Percentiles rank a stretch among this genome's conserved stretches.
These are phyloP conservation scores for Elephas maximus DNA, from an alignment of 2,113 vertebrate species.

Conservation along the genomic window DNA sequence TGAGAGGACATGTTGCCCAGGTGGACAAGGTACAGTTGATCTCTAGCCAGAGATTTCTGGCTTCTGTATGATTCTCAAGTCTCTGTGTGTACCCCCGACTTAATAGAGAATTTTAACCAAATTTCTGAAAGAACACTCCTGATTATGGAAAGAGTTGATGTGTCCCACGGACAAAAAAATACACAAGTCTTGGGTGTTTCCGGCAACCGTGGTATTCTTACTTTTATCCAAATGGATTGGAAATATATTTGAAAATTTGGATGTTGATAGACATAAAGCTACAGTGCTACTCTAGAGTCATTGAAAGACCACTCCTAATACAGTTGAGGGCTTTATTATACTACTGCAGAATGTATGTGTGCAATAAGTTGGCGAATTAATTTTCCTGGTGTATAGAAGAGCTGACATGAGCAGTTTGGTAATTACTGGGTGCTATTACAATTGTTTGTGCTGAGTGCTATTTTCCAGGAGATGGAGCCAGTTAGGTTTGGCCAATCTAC, in stretches of 20 bases:
- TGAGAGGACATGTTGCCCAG: background rate
- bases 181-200: background rate
- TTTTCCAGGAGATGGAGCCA: constrained; percentile 35
- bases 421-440: constrained; percentile 76
- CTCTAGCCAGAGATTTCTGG: background rate
- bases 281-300: constrained; percentile 35
- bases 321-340: constrained; percentile 59
- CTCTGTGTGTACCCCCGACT: constrained; percentile 47
- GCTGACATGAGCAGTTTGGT: constrained; percentile 42
- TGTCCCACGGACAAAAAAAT: constrained; percentile 42
- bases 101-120: constrained; percentile 13
- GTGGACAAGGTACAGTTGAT: constrained; percentile 34
- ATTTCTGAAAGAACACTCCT: constrained; percentile 49
- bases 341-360: constrained; percentile 71
- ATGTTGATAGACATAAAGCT: constrained; percentile 8
- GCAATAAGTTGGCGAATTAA: constrained; percentile 65
- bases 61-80: constrained; percentile 65
- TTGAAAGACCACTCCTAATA: constrained; percentile 47
- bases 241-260: constrained; percentile 44
- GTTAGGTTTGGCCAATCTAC: constrained; percentile 39
- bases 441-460: constrained; percentile 43
- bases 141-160: constrained; percentile 18
- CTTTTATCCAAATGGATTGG: constrained; percentile 53
- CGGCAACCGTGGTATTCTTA: constrained; percentile 30
- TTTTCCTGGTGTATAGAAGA: constrained; percentile 51